Conservation (phyloP, 2,888 invertebrate genomes). For the Cephus pulcher region DNA sequence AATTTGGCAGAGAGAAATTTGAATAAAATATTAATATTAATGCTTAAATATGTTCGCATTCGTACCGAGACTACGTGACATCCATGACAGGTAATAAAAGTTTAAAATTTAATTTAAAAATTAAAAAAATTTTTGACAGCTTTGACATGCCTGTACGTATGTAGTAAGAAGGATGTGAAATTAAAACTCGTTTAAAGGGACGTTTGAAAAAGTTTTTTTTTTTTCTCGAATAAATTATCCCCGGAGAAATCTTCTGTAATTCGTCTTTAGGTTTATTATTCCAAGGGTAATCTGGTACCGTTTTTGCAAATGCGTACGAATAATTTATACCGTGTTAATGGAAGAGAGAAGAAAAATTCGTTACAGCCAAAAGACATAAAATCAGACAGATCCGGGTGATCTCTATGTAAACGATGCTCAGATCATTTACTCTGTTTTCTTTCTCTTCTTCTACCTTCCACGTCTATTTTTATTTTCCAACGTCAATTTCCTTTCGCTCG, state of each 20-base stretch:
- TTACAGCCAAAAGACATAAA: not conserved
- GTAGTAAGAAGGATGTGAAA: not conserved
- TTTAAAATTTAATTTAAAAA: not conserved
- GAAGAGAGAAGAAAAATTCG: not conserved
- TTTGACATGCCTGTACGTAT: not conserved
- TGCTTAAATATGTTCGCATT: not conserved
- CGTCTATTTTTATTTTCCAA: slow-evolving; percentile 7
- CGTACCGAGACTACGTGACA: not conserved
- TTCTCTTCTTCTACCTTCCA: slow-evolving; percentile 5
- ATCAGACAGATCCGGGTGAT: not conserved
- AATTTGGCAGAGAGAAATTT: not conserved
- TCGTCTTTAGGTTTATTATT: not conserved
- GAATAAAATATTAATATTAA: not conserved
- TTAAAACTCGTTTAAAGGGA: not conserved
- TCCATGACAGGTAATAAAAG: not conserved
- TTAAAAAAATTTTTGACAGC: not conserved
- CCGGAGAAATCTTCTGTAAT: not conserved
- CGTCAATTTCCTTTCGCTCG: not conserved
- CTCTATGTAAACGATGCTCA: not conserved
- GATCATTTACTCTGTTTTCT: not conserved
- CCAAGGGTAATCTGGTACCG: not conserved
- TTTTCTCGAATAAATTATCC: not conserved
- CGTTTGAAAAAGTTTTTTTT: not conserved
- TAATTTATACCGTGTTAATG: not conserved
- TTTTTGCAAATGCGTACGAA: not conserved